phyloP scores from a whole-genome alignment of 2,888 invertebrate genomes.

The Orthosia cruda region DNA sequence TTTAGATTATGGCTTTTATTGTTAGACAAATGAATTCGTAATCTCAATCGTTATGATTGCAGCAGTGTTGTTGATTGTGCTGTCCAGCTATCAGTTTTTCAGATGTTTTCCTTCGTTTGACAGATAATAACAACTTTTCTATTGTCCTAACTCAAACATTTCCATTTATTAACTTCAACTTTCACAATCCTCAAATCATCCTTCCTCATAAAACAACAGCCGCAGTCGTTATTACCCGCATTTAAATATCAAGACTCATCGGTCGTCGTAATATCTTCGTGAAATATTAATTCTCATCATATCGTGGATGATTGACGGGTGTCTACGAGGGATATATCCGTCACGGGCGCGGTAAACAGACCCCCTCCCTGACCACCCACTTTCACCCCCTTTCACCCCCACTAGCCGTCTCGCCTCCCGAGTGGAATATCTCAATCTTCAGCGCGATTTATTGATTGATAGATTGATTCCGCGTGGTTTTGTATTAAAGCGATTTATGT shows the following conservation, averaged over 20 bases:
- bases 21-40: neutral
- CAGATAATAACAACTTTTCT: neutral
- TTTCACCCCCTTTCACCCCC: conserved; percentile 51
- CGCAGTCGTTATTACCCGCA: conserved; percentile 28
- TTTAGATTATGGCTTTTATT: too few species aligned
- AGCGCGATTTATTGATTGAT: conserved; percentile 90
- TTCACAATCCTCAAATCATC: neutral
- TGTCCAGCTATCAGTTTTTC: too few species aligned
- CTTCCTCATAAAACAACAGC: conserved; percentile 18
- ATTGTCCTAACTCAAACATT: neutral
- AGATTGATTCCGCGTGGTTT: conserved; percentile 83
- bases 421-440: conserved; percentile 91
- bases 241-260: conserved; percentile 78
- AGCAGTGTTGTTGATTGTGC: neutral
- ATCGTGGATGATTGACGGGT: conserved; percentile 84
- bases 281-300: conserved; percentile 91
- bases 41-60: neutral
- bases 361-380: conserved; percentile 66
- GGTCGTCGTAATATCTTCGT: conserved; percentile 74
- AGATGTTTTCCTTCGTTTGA: neutral
- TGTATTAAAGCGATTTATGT: conserved; percentile 64
- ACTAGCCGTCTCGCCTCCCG: conserved; percentile 72
- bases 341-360: conserved; percentile 87
- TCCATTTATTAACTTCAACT: neutral
- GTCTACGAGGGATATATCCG: conserved; percentile 91